Evolutionary conservation across 2,113 vertebrate genomes (phyloP), one percentile per base, ranked within the genome.

Genomic region (Lamprotornis superbus): DNA sequence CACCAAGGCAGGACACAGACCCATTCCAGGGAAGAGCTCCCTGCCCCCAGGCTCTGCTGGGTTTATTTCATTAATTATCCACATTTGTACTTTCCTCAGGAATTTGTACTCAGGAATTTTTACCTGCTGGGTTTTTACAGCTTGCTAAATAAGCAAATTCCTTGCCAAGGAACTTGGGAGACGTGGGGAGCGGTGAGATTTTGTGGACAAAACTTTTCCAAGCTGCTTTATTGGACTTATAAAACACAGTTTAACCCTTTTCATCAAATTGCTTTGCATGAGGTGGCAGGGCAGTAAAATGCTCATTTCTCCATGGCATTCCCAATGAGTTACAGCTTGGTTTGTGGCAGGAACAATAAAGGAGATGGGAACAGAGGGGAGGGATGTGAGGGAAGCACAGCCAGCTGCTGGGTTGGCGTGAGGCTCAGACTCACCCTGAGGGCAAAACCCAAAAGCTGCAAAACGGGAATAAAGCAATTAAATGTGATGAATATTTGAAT

Each of bases 181-280:
- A 7, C 5, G 1, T 8, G 5, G 39, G 73, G 77, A 44, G 39
- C 0, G 1, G 16, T 9, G 57, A 37, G 75, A 33, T 19, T 44
- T 69, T 69, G 65, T 16, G 31, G 52, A 18, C 23, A 44, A 56
- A 88, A 59, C 52, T 71, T 78, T 63, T n/a, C 78, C 23, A 22
- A 35, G 37, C 31, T 20, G 49, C 27, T 87, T 90, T 68, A 35
- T 50, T 56, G 44, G 14, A 4, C 21, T 56, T 39, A 6, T 3
- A 60, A 79, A 88, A 10, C 24, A 33, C 0, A 0, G 12, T 40
- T 93, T 83, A 88, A 90, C 71, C 59, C 70, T 83, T 93, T 52
- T 1, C 40, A 33, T 12, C 12, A 0, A 17, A 4, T 2, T 14
- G 8, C 55, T 60, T 77, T 25, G 13, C 2, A 2, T 18, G 5